A percentile compares a stretch with the other conserved stretches of the same genome.
phyloP scores from a whole-genome alignment of 2,888 invertebrate genomes.

The Scaptomyza cyrtandrae region DNA sequence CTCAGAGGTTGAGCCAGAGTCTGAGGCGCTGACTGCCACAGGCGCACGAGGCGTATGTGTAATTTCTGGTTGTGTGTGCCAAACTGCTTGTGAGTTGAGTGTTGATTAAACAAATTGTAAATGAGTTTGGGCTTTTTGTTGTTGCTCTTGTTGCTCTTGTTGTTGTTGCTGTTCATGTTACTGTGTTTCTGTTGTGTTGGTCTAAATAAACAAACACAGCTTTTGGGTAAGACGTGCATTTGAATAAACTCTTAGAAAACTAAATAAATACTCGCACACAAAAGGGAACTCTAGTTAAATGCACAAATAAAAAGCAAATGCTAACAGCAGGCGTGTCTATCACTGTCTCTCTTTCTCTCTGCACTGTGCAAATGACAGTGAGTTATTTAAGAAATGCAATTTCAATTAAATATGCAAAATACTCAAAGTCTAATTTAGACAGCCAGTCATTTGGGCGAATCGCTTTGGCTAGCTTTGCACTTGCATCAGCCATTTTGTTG shows the following conservation, averaged over 20 bases:
- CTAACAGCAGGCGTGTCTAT: conserved; percentile 29
- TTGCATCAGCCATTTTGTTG: conserved; percentile 45
- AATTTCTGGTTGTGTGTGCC: conserved; percentile 33
- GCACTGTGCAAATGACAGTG: conserved; percentile 66
- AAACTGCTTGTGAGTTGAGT: conserved; percentile 60
- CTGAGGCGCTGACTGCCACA: conserved; percentile 10
- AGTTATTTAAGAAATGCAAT: conserved; percentile 79
- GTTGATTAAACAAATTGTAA: conserved; percentile 80
- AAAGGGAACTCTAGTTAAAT: conserved; percentile 55
- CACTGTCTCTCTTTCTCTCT: conserved; percentile 1
- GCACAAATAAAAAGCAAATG: conserved; percentile 62
- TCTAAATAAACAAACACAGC: conserved; percentile 68
- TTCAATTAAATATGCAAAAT: conserved; percentile 79
- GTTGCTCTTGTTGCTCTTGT: conserved; percentile 18
- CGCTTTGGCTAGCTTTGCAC: conserved; percentile 14
- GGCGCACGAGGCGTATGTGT: conserved; percentile 58
- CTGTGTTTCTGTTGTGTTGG: conserved; percentile 30
- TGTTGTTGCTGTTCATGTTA: conserved; percentile 10
- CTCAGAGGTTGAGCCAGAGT: conserved; percentile 16
- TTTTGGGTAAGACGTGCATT: conserved; percentile 70
- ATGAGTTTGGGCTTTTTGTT: conserved; percentile 63
- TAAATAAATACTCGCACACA: conserved; percentile 62
- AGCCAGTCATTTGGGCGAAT: conserved; percentile 43
- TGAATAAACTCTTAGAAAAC: conserved; percentile 77
- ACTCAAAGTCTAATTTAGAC: conserved; percentile 78